phyloP scores from a whole-genome alignment of 2,797 vertebrate genomes.

The Neosilurus hyrtlii region DNA sequence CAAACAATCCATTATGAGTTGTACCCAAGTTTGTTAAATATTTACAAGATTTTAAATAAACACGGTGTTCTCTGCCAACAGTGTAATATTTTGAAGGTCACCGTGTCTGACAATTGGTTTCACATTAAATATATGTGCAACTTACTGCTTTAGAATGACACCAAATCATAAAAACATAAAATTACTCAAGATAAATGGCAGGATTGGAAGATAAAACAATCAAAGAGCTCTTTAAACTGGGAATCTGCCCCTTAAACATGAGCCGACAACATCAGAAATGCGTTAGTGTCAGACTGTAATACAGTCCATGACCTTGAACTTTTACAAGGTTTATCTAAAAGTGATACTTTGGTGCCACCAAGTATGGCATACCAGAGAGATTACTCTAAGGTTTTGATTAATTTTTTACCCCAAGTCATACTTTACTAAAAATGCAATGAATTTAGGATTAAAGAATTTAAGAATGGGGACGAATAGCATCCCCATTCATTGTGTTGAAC shows the following conservation, averaged over 20 bases:
- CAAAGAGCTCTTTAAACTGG: conserved; percentile 44
- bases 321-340: conserved; percentile 36
- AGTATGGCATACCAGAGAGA: background rate
- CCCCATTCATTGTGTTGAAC: too few relatives aligned
- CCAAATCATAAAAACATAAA: conserved; percentile 44
- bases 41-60: conserved; percentile 21
- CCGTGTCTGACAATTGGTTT: conserved; percentile 28
- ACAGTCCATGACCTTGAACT: conserved; percentile 62
- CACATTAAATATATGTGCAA: conserved; percentile 8
- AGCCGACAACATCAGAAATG: conserved; percentile 42
- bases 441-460: background rate
- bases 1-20: background rate
- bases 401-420: background rate
- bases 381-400: background rate
- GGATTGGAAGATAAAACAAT: conserved; percentile 45
- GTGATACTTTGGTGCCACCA: background rate
- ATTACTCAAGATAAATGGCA: background rate
- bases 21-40: conserved; percentile 19
- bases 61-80: background rate
- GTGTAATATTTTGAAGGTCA: conserved; percentile 33
- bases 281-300: conserved; percentile 42
- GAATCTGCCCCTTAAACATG: conserved; percentile 21
- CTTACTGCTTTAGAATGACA: conserved; percentile 37
- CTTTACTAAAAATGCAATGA: background rate
- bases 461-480: background rate